A percentile compares a stretch with the other conserved stretches of the same genome.
Evolutionary conservation across 2,888 invertebrate species (phyloP).

Genomic region (Agonum fuliginosum): DNA sequence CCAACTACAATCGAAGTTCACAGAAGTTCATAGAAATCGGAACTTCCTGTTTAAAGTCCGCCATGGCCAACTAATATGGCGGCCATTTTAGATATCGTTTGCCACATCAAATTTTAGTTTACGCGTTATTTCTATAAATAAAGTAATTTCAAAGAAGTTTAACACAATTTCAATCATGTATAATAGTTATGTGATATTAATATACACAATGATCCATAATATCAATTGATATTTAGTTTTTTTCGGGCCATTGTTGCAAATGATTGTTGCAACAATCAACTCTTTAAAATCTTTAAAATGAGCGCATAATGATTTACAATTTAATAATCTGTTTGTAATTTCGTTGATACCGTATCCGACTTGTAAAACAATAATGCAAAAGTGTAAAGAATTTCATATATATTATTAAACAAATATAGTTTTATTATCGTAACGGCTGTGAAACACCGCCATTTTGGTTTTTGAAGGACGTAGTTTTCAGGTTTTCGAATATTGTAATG

Average conservation of each 20-base stretch:
- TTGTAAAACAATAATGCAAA: neutral
- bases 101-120: slow-evolving; percentile 54
- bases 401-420: slow-evolving; percentile 36
- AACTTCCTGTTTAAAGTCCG: slow-evolving; percentile 55
- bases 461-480: slow-evolving; percentile 59
- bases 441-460: slow-evolving; percentile 51
- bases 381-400: neutral
- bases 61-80: slow-evolving; percentile 18
- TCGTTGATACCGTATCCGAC: neutral
- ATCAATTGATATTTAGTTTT: no score
- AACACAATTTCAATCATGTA: neutral
- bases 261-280: slow-evolving; percentile 47
- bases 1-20: slow-evolving; percentile 37
- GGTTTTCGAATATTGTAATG: slow-evolving; percentile 58
- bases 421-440: slow-evolving; percentile 37
- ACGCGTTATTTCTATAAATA: neutral
- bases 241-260: neutral
- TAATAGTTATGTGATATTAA: neutral
- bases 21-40: slow-evolving; percentile 45
- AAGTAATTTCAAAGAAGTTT: neutral
- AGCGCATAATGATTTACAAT: neutral
- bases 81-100: slow-evolving; percentile 43
- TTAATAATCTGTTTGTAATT: neutral
- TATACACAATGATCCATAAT: neutral
- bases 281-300: no score